These are phyloP conservation scores for Brachyrhaphis roseni DNA, from an alignment of 2,797 vertebrate genomes.

Conservation along the genomic window DNA sequence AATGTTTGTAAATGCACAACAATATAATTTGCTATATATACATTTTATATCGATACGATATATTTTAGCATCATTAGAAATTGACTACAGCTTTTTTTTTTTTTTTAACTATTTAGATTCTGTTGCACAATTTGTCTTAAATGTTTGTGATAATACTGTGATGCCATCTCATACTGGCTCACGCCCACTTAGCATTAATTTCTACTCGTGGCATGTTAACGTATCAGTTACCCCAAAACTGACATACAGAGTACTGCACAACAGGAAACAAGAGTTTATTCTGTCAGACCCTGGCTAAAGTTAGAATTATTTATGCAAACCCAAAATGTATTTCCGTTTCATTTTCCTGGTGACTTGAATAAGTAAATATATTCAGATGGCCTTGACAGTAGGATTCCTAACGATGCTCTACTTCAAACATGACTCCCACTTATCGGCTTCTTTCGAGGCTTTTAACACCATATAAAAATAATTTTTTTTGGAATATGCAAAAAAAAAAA, in stretches of 20 bases:
- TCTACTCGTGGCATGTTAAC: neutral
- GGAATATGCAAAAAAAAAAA: neutral
- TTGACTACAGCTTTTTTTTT: neutral
- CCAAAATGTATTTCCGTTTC: neutral
- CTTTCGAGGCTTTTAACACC: neutral
- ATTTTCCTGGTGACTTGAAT: neutral
- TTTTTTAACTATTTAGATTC: neutral
- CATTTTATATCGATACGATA: neutral
- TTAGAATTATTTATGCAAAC: neutral
- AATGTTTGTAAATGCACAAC: neutral
- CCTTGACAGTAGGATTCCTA: neutral
- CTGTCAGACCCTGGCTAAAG: neutral
- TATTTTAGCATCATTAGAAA: neutral
- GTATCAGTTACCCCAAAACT: neutral
- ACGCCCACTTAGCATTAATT: neutral
- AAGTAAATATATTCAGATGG: neutral
- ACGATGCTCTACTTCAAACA: neutral
- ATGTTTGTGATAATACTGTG: neutral
- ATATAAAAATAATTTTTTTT: neutral
- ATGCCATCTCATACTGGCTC: neutral
- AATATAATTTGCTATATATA: neutral
- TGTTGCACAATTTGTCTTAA: neutral
- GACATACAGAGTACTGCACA: neutral
- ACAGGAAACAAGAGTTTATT: neutral
- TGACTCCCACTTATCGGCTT: slow-evolving; percentile 1